Base-by-base conservation (phyloP, 2,797 vertebrate genomes). In the Hypotaenidia okinawae region DNA sequence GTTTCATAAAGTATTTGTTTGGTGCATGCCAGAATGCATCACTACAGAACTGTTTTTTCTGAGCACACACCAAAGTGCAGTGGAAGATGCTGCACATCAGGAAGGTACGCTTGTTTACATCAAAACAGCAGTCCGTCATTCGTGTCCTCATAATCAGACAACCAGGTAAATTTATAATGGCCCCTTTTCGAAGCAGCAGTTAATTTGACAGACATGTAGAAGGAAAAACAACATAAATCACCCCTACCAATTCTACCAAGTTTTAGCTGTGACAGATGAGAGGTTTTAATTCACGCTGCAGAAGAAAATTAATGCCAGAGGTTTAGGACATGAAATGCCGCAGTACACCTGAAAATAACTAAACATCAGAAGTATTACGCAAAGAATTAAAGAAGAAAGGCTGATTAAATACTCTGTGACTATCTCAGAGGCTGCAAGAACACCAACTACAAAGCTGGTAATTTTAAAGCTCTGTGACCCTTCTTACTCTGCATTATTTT, bases 301-400 rank as follows among this genome's bases (percentile, higher is more conserved):
- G 74, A 84, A 91, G 18, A 70, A 81, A 91, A 93, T 9, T 52
- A 62, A 67, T 37, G 22, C n/a, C 67, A 81, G 35, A 78, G 24
- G 33, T 78, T 83, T 80, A 80, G 58, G 28, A 47, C 23, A 12
- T 17, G 9, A 84, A 74, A 80, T 9, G 3, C 17, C 89, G 49
- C 21, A 81, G 30, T 5, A 8, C 17, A 91, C 33, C 37, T 76
- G 27, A 58, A 73, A 85, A 78, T 74, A 80, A 52, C 47, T 16
- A 54, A 83, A 78, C n/a, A 79, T 59, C n/a, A 37, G 22, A 85
- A 81, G 47, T 47, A 69, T 41, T 73, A 59, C 3, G 21, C 51
- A 89, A 92, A 92, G 51, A 72, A 73, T 66, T 80, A 58, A 88
- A 88, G 51, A 91, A 77, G 28, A 87, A 94, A 77, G 73, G 33